Conservation (phyloP, 2,888 invertebrate species). For the Pyrgus malvae region DNA sequence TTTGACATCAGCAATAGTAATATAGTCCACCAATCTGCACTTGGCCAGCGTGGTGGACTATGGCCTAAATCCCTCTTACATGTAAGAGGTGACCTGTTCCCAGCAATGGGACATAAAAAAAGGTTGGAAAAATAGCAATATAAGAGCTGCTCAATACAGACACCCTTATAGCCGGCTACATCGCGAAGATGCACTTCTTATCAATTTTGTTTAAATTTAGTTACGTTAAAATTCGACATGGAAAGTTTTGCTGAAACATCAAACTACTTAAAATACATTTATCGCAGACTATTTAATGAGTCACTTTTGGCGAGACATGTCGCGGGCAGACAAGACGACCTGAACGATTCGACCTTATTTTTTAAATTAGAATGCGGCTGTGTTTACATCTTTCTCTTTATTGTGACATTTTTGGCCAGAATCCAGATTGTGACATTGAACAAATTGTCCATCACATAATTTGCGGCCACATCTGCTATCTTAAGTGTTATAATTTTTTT, state of each 20-base stretch:
- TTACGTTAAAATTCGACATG: too few relatives aligned
- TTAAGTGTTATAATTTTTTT: conserved; percentile 5
- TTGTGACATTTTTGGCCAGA: conserved; percentile 72
- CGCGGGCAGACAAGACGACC: conserved; percentile 58
- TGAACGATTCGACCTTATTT: conserved; percentile 64
- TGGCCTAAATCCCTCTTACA: too few relatives aligned
- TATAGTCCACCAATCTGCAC: too few relatives aligned
- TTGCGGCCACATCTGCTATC: conserved; percentile 29
- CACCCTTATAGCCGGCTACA: too few relatives aligned
- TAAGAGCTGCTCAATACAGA: too few relatives aligned
- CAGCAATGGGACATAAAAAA: too few relatives aligned
- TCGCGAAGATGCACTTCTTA: too few relatives aligned
- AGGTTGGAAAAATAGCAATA: too few relatives aligned
- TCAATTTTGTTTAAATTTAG: too few relatives aligned
- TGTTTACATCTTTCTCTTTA: conserved; percentile 76
- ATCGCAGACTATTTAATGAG: conserved; percentile 47
- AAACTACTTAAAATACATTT: conserved; percentile 31
- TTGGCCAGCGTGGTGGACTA: too few relatives aligned
- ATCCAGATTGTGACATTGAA: conserved; percentile 66
- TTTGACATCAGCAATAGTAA: too few relatives aligned
- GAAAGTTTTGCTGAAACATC: conserved; percentile 8
- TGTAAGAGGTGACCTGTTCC: too few relatives aligned
- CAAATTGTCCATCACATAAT: conserved; percentile 52
- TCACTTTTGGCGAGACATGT: conserved; percentile 67
- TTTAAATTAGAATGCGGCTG: conserved; percentile 72